phyloP scores from a whole-genome alignment of 2,797 vertebrate species.

The Spinus pinus region DNA sequence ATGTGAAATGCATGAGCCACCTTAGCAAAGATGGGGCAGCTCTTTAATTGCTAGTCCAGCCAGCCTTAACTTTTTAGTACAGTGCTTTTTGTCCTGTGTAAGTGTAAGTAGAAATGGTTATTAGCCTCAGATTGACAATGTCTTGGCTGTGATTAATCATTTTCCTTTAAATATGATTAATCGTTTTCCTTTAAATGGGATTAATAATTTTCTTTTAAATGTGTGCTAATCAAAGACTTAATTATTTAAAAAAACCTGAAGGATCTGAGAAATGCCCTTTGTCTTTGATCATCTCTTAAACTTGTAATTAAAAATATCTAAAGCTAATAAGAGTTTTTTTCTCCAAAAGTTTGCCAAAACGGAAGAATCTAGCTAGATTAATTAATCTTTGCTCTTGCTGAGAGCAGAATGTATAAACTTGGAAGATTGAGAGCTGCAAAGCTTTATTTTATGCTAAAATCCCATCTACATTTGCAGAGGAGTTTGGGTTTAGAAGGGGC shows the following conservation, averaged over 20 bases:
- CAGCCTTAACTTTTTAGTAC: constrained; percentile 30
- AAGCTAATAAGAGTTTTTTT: constrained; percentile 12
- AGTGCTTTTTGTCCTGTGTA: constrained; percentile 63
- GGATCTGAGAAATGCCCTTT: constrained; percentile 25
- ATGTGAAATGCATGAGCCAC: constrained; percentile 57
- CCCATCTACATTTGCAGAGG: not conserved
- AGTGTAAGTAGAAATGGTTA: constrained; percentile 23
- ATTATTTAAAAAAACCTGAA: constrained; percentile 15
- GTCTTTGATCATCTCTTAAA: constrained; percentile 53
- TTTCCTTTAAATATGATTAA: constrained; percentile 49
- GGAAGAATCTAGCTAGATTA: not conserved
- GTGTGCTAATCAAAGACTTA: constrained; percentile 45
- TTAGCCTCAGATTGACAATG: constrained; percentile 70
- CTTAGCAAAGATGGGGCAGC: constrained; percentile 69
- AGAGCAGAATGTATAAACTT: not conserved
- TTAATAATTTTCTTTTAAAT: constrained; percentile 60
- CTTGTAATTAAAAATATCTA: constrained; percentile 54
- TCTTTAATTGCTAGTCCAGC: constrained; percentile 77
- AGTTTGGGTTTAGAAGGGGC: not conserved
- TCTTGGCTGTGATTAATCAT: constrained; percentile 75
- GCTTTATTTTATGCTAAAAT: not conserved
- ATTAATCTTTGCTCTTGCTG: not conserved
- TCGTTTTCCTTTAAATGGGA: constrained; percentile 33
- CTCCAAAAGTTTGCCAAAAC: not conserved
- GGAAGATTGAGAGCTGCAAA: not conserved